Evolutionary conservation across 2,113 vertebrate species (phyloP), one percentile per base, ranked within the genome.

Genomic region (Varanus komodoensis): DNA sequence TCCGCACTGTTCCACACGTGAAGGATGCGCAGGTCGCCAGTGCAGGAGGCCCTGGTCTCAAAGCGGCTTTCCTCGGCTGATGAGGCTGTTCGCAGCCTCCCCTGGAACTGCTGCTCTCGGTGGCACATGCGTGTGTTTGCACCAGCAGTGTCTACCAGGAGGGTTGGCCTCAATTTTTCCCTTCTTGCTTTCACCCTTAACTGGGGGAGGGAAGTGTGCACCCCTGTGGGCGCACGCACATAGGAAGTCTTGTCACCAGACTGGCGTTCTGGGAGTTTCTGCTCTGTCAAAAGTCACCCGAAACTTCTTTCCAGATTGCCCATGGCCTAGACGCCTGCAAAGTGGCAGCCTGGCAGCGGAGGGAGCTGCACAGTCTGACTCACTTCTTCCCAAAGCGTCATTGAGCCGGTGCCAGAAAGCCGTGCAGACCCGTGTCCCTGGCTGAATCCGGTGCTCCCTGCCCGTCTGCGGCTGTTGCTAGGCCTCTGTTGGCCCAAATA

Each of bases 401-500:
- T 25, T 12, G 50, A 54, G 48, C 19, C 1, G 8, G 29, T 15
- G 23, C 64, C 83, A 44, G 38, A 67, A 67, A 82, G 34, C n/a
- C 23, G 44, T 15, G 50, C 27, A 27, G 61, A 82, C 0, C 12
- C 32, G 2, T 86, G 57, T 25, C 32, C 3, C 93, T 89, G 73
- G 54, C 64, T 75, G 89, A 78, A 61, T 57, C 25, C 81, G 84
- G 0, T 71, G 50, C 34, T 32, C 64, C 11, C 21, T 32, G 1
- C 2, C 52, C 3, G 0, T 54, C 8, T 38, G 29, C 1, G 27
- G 6, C 89, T 0, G 78, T 93, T 92, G 15, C 90, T 1, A 38
- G 6, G 91, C 57, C 74, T 78, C 7, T 1, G 69, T 86, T 12
- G 50, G 87, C 89, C 90, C 93, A 88, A 92, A 87, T 61, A 93